Evolutionary conservation across 2,797 vertebrate genomes (phyloP).

Genomic region (Molossus alvarezi): DNA sequence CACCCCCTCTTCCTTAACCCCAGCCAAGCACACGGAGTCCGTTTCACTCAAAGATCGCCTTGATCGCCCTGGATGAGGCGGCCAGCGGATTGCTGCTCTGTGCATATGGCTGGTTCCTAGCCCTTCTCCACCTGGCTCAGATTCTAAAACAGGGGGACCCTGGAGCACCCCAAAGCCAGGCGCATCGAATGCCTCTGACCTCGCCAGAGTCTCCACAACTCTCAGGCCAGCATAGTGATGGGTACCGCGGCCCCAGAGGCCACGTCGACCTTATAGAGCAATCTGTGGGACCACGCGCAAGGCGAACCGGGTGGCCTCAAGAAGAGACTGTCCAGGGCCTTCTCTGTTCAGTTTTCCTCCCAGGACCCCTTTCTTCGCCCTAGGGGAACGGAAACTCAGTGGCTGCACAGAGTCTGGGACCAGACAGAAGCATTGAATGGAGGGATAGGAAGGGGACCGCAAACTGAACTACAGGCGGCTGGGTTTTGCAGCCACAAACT

Average conservation of each 20-base stretch:
- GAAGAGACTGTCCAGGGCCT: neutral
- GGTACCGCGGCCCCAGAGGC: neutral
- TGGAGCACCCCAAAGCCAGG: neutral
- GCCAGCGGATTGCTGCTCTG: neutral
- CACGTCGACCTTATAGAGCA: neutral
- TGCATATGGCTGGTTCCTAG: neutral
- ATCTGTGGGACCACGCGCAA: conserved; percentile 6
- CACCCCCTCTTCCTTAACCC: accelerated
- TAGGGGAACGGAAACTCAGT: neutral
- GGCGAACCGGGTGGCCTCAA: neutral
- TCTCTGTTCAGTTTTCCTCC: neutral
- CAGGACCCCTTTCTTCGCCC: neutral
- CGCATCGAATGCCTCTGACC: neutral
- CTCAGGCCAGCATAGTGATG: neutral
- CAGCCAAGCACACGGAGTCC: neutral
- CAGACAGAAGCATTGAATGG: neutral
- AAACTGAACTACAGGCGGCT: neutral
- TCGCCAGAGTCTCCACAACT: neutral
- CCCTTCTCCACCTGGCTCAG: neutral
- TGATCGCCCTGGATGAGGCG: neutral
- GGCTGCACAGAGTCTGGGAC: neutral
- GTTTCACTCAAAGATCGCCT: neutral
- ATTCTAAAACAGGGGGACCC: neutral
- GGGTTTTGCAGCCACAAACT: conserved; percentile 74
- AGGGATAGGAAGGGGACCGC: neutral